These are phyloP conservation scores for Alosa alosa DNA, from an alignment of 2,113 vertebrate genomes.

Conservation along the genomic window DNA sequence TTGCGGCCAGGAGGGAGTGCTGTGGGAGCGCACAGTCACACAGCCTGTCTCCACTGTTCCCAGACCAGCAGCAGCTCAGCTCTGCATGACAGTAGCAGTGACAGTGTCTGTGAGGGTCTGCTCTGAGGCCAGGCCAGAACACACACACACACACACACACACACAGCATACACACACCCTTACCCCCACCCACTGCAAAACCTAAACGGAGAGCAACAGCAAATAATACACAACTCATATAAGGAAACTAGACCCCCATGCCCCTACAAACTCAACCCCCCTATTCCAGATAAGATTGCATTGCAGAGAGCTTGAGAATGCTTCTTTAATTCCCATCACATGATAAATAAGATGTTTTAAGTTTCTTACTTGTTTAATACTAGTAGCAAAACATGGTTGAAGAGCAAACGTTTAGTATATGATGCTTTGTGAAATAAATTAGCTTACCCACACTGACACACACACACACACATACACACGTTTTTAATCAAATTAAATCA, in stretches of 20 bases:
- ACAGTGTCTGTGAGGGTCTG: conserved; percentile 2
- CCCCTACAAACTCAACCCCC: neutral
- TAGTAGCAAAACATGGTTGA: conserved; percentile 61
- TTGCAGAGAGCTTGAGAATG: conserved; percentile 2
- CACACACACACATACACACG: neutral
- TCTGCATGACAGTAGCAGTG: conserved; percentile 2
- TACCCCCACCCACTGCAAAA: conserved; percentile 13
- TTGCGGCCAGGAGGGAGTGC: neutral
- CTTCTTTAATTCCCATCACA: neutral
- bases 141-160: neutral
- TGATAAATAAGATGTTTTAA: conserved; percentile 12
- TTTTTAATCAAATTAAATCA: neutral
- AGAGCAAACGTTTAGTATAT: conserved; percentile 49
- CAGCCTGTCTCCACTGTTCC: neutral
- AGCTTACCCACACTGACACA: conserved; percentile 16
- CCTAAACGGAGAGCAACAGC: neutral
- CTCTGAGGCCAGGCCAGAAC: neutral
- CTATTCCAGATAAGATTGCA: conserved; percentile 3
- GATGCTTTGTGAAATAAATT: conserved; percentile 50
- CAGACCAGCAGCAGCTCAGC: neutral
- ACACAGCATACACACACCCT: neutral
- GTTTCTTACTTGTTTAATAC: conserved; percentile 45
- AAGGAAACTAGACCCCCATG: neutral
- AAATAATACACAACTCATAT: neutral
- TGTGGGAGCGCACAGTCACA: neutral